Conservation (phyloP, 2,888 invertebrate species). For the Suillia variegata region DNA sequence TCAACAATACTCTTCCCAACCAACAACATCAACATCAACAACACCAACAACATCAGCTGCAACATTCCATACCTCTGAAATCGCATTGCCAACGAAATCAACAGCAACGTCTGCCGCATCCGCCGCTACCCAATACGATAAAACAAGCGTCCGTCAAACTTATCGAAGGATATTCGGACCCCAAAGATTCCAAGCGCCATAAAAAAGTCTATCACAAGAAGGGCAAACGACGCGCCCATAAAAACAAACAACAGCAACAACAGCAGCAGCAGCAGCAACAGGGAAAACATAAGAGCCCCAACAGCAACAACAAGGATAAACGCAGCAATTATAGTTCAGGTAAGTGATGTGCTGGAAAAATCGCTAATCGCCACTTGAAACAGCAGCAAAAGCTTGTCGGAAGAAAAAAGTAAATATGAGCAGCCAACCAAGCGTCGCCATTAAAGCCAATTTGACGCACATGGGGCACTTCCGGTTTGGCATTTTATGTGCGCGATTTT, state of each 20-base stretch:
- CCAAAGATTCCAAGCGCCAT: constrained; percentile 59
- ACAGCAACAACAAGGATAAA: constrained; percentile 46
- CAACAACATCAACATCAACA: constrained; percentile 32
- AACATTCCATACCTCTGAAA: constrained; percentile 4
- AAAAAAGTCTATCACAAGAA: constrained; percentile 60
- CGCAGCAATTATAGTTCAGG: constrained; percentile 59
- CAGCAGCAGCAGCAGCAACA: constrained; percentile 31
- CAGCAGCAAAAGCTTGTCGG: not conserved
- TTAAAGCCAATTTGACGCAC: constrained; percentile 11
- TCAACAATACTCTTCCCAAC: constrained; percentile 30
- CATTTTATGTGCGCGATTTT: not conserved
- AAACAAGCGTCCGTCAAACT: constrained; percentile 59
- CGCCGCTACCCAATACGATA: constrained; percentile 51
- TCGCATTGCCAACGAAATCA: not conserved
- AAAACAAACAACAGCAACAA: constrained; percentile 37
- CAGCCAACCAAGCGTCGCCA: not conserved
- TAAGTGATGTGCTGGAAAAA: too few relatives aligned
- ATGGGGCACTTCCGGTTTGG: not conserved
- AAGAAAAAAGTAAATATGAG: too few relatives aligned
- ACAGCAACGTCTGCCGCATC: constrained; percentile 31
- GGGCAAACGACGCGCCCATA: constrained; percentile 52
- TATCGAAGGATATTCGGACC: constrained; percentile 61
- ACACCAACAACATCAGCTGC: too few relatives aligned
- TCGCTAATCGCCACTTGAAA: constrained; percentile 10
- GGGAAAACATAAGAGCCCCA: constrained; percentile 34